Evolutionary conservation across 2,888 invertebrate species (phyloP), one percentile per base, ranked within the genome.

Genomic region (Drosophila algonquin): DNA sequence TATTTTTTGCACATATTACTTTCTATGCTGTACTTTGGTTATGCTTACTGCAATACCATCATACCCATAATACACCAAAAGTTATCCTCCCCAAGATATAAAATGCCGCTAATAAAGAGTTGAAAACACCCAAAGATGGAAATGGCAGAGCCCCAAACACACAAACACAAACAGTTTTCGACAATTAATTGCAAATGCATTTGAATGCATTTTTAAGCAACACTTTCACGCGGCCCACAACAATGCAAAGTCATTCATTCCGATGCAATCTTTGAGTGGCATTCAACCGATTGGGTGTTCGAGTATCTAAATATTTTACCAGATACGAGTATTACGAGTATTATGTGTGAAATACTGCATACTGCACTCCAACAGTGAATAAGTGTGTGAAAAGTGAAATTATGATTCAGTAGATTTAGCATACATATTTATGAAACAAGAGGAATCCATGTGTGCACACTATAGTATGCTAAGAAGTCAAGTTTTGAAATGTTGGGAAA

Each of bases 131-230:
- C 9, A 35, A 55, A 53, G 9, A 16, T 51, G 45, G 12, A 60
- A 16, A 30, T 40, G 27, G n/a, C 47, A 21, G 2, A 53, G 18
- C 18, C 40, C 2, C 21, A 46, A 53, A 21, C 21, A 21, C 21
- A 21, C 21, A 21, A 35, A 16, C 40, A 46, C 40, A 50, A 63
- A 60, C 64, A 59, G 74, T 74, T 79, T 75, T 63, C 61, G 80
- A 75, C 75, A 63, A 72, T 77, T 74, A 69, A 81, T 75, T 75
- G 68, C 71, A 75, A 63, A 72, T 40, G 76, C 87, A 75, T 57
- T 60, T 67, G 77, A 83, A 81, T 88, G 84, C 83, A 85, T 73
- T 84, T 86, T 76, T 63, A 46, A 75, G 76, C 75, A 87, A 83
- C 78, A 80, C 86, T 86, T 86, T 86, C 87, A 63, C 79, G 70